phyloP scores from a whole-genome alignment of 1,140 invertebrate species.

The Macrosteles quadrilineatus region DNA sequence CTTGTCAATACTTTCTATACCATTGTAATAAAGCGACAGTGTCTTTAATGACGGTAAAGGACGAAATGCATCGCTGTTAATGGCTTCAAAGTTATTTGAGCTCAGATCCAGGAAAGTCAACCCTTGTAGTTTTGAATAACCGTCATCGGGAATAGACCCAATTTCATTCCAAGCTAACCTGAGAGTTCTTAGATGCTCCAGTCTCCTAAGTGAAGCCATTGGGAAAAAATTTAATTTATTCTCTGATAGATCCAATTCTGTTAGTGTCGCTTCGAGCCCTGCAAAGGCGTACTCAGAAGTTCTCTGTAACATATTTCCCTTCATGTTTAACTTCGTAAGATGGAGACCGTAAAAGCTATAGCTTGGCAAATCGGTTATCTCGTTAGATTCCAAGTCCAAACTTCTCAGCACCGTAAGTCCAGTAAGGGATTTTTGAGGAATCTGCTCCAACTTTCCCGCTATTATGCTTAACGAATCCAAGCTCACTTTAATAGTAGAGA shows the following conservation, averaged over 20 bases:
- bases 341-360: conserved; percentile 85
- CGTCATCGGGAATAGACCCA: conserved; percentile 65
- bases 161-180: conserved; percentile 84
- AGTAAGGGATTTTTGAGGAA: conserved; percentile 79
- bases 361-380: conserved; percentile 77
- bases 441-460: conserved; percentile 73
- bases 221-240: conserved; percentile 83
- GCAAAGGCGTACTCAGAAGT: conserved; percentile 83
- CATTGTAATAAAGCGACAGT: conserved; percentile 81
- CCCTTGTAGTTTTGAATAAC: conserved; percentile 68
- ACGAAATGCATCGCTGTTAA: conserved; percentile 74
- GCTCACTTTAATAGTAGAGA: conserved; percentile 68
- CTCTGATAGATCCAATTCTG: conserved; percentile 81
- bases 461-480: conserved; percentile 80
- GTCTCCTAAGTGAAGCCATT: conserved; percentile 70
- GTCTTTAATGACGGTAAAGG: conserved; percentile 76
- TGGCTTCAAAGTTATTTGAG: conserved; percentile 78
- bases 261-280: conserved; percentile 76
- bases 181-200: conserved; percentile 71
- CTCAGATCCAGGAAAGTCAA: conserved; percentile 80
- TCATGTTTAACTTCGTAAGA: conserved; percentile 79
- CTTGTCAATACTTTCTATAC: conserved; percentile 74
- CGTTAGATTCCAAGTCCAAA: conserved; percentile 83
- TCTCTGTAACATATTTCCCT: conserved; percentile 75
- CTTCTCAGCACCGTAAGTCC: conserved; percentile 69